phyloP scores from a whole-genome alignment of 1,140 invertebrate species.

The Magallana ariakensis region DNA sequence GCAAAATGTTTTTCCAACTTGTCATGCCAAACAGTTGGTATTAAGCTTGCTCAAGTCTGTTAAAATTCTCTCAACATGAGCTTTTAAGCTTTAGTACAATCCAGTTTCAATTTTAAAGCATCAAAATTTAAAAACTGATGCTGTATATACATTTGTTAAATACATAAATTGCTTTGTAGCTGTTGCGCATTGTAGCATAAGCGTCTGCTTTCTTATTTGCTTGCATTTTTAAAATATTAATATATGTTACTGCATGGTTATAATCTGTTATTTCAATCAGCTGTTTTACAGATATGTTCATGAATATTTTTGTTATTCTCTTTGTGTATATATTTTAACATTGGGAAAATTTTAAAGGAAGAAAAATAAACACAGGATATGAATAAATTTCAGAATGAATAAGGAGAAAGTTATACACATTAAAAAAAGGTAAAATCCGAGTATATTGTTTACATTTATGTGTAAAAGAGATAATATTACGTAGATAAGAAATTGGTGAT shows the following conservation, averaged over 20 bases:
- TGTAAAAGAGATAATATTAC: not conserved
- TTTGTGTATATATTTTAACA: not conserved
- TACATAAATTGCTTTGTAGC: not conserved
- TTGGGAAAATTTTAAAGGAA: not conserved
- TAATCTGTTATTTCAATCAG: not conserved
- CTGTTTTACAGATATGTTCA: not conserved
- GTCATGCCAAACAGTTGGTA: not conserved
- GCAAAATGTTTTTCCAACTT: not conserved
- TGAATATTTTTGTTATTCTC: not conserved
- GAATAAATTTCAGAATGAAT: too few relatives aligned
- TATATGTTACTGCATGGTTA: not conserved
- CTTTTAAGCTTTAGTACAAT: not conserved
- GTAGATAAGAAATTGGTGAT: not conserved
- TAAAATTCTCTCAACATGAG: slow-evolving; percentile 3
- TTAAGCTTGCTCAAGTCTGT: not conserved
- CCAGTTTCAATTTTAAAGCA: not conserved
- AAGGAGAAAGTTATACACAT: too few relatives aligned
- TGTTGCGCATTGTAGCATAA: not conserved
- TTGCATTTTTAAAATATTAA: not conserved
- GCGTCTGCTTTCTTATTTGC: too few relatives aligned
- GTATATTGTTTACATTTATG: too few relatives aligned
- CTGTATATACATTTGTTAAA: not conserved
- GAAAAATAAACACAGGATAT: too few relatives aligned
- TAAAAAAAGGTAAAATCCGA: too few relatives aligned
- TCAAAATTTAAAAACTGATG: not conserved